A percentile compares a stretch with the other conserved stretches of the same genome.
These are phyloP conservation scores for Penaeus monodon DNA, from an alignment of 2,888 invertebrate genomes.

Conservation along the genomic window DNA sequence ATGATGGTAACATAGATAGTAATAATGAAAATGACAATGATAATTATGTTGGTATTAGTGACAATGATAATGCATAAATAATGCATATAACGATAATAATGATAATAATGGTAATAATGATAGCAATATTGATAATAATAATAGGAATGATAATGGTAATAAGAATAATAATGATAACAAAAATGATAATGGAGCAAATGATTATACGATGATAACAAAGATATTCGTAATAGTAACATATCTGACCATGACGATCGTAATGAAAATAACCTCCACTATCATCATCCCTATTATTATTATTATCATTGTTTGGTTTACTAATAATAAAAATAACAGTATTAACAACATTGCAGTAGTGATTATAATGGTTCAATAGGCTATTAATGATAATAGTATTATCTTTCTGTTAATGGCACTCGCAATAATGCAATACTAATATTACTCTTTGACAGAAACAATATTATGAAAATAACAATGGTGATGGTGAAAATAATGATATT, in stretches of 20 bases:
- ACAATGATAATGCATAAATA: too few species aligned
- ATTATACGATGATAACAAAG: background rate
- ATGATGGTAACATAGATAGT: too few species aligned
- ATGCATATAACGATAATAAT: background rate
- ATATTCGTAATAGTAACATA: conserved; percentile 9
- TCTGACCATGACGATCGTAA: background rate
- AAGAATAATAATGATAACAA: background rate
- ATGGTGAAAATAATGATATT: too few species aligned
- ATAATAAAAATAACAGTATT: background rate
- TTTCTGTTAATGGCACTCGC: too few species aligned
- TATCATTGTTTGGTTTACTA: background rate
- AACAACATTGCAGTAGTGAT: too few species aligned
- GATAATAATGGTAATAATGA: background rate
- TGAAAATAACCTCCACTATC: background rate
- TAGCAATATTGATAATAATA: background rate
- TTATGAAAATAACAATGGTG: background rate
- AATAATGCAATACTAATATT: too few species aligned
- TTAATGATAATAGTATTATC: too few species aligned
- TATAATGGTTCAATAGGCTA: too few species aligned
- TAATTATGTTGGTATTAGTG: too few species aligned
- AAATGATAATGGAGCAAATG: background rate
- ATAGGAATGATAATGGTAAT: background rate
- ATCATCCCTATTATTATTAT: background rate
- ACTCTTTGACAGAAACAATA: background rate
- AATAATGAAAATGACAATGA: too few species aligned